phyloP scores from a whole-genome alignment of 2,797 vertebrate genomes.

The Lacerta agilis region DNA sequence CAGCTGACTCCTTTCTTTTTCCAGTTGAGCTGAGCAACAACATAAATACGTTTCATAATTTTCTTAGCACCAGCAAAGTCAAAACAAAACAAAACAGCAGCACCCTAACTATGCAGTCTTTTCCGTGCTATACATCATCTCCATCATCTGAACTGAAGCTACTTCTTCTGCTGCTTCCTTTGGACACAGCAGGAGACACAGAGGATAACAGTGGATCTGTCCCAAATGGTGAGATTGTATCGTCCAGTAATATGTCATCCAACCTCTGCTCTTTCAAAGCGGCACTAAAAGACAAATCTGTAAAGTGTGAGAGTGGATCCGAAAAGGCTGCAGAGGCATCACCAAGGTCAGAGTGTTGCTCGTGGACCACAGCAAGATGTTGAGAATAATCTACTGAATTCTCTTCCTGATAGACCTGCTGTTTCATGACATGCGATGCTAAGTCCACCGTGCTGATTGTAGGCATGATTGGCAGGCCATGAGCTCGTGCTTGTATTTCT shows the following conservation, averaged over 20 bases:
- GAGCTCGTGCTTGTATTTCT: slow-evolving; percentile 94
- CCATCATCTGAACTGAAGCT: slow-evolving; percentile 93
- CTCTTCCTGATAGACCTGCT: slow-evolving; percentile 86
- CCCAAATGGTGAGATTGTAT: slow-evolving; percentile 89
- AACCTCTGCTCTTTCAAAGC: slow-evolving; percentile 94
- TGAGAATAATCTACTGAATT: slow-evolving; percentile 86
- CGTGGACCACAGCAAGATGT: slow-evolving; percentile 77
- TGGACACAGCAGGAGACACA: slow-evolving; percentile 88
- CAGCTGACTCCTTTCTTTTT: slow-evolving; percentile 1
- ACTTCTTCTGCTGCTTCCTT: slow-evolving; percentile 93
- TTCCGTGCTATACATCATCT: slow-evolving; percentile 85
- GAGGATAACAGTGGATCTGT: slow-evolving; percentile 91
- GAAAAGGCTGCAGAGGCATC: slow-evolving; percentile 89
- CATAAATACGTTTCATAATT: not conserved
- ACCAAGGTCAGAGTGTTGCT: slow-evolving; percentile 75
- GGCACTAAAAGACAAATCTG: slow-evolving; percentile 93
- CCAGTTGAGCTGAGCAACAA: slow-evolving; percentile 41
- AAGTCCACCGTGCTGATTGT: slow-evolving; percentile 83
- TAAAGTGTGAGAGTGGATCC: slow-evolving; percentile 97
- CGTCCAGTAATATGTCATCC: slow-evolving; percentile 89
- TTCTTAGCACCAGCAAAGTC: slow-evolving; percentile 48
- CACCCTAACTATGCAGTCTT: not conserved
- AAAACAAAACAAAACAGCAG: not conserved
- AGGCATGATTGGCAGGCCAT: slow-evolving; percentile 88
- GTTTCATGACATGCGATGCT: slow-evolving; percentile 87